phyloP scores from a whole-genome alignment of 2,888 invertebrate genomes.

The Erannis defoliaria region DNA sequence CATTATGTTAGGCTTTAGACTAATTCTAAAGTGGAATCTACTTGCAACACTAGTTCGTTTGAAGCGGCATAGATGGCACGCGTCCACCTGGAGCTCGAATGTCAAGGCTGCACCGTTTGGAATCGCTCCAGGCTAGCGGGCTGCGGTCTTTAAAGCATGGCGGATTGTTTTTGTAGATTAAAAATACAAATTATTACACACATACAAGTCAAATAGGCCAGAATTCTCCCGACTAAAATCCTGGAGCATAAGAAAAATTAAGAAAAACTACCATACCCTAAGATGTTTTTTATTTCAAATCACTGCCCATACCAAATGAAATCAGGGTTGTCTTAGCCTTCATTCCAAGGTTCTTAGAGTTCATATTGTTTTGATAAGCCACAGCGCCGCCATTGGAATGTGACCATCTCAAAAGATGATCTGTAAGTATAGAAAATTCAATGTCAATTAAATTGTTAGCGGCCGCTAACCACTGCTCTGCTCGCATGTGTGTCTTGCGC shows the following conservation, averaged over 20 bases:
- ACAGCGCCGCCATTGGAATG: neutral
- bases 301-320: neutral
- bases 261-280: neutral
- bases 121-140: slow-evolving; percentile 72
- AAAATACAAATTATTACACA: too few relatives aligned
- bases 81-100: slow-evolving; percentile 78
- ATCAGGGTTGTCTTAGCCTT: neutral
- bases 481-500: slow-evolving; percentile 74
- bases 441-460: slow-evolving; percentile 67
- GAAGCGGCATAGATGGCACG: slow-evolving; percentile 60
- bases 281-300: too few relatives aligned
- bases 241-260: neutral
- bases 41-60: slow-evolving; percentile 60
- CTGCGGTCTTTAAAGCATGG: slow-evolving; percentile 36
- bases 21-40: slow-evolving; percentile 11
- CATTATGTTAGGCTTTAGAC: too few relatives aligned
- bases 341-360: neutral
- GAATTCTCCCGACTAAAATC: neutral
- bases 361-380: neutral
- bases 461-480: slow-evolving; percentile 60
- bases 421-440: slow-evolving; percentile 57
- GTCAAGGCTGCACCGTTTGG: slow-evolving; percentile 81
- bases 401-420: slow-evolving; percentile 41
- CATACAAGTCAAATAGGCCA: slow-evolving; percentile 12
- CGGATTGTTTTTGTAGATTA: slow-evolving; percentile 15